These are phyloP conservation scores for Pseudomyrmex dendroicus DNA, from an alignment of 1,140 invertebrate genomes.

Conservation along the genomic window DNA sequence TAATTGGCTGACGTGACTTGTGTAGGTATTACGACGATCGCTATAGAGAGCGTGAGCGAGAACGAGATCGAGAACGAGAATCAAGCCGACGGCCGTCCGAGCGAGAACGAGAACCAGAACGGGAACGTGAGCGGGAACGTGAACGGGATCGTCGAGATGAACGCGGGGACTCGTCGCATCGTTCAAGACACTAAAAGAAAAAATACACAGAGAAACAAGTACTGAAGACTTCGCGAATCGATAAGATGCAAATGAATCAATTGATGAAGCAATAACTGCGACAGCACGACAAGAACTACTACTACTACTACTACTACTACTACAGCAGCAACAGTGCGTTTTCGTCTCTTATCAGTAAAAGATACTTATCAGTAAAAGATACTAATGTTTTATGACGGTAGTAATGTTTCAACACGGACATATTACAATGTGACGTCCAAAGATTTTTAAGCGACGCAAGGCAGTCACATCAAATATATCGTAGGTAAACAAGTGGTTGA, in stretches of 20 bases:
- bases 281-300: background rate
- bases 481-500: background rate
- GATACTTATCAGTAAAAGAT: slow-evolving; percentile 12
- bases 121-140: slow-evolving; percentile 88
- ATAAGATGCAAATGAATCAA: background rate
- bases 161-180: slow-evolving; percentile 87
- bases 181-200: slow-evolving; percentile 88
- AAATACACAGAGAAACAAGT: slow-evolving; percentile 15
- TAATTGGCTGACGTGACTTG: slow-evolving; percentile 81
- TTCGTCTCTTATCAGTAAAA: background rate
- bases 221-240: background rate
- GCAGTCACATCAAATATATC: slow-evolving; percentile 14
- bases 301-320: too few species aligned
- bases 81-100: slow-evolving; percentile 82
- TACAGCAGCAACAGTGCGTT: background rate
- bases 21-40: slow-evolving; percentile 92
- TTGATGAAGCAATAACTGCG: slow-evolving; percentile 18
- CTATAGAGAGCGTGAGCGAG: slow-evolving; percentile 89
- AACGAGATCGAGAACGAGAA: slow-evolving; percentile 84
- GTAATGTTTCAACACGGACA: slow-evolving; percentile 10
- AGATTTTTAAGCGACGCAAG: slow-evolving; percentile 4
- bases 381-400: slow-evolving; percentile 25
- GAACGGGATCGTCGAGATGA: slow-evolving; percentile 89
- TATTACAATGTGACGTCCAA: slow-evolving; percentile 16
- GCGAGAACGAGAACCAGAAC: slow-evolving; percentile 87